These are phyloP conservation scores for Synanthedon myopaeformis DNA, from an alignment of 2,888 invertebrate species.

Conservation along the genomic window DNA sequence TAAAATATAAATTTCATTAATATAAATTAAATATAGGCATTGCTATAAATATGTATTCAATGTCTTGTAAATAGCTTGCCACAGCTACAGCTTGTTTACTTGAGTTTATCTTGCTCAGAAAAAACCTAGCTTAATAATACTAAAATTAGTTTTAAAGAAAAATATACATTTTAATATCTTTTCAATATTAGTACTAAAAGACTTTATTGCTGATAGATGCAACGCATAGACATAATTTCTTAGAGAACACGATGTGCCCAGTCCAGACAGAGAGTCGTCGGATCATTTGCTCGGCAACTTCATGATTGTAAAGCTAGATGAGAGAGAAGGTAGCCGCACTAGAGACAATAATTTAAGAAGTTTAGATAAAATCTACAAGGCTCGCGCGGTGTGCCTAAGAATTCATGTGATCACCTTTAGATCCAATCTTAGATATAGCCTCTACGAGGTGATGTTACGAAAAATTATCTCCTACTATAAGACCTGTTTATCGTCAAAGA, in stretches of 20 bases:
- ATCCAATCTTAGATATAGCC: slow-evolving; percentile 61
- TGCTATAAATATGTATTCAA: too few species aligned
- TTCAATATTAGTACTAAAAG: too few species aligned
- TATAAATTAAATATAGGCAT: too few species aligned
- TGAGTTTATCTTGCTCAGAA: too few species aligned
- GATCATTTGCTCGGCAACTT: slow-evolving; percentile 28
- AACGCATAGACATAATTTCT: slow-evolving; percentile 1
- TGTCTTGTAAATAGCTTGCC: too few species aligned
- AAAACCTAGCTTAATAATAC: too few species aligned
- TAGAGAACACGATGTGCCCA: slow-evolving; percentile 19
- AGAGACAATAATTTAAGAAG: slow-evolving; percentile 67
- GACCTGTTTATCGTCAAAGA: slow-evolving; percentile 47
- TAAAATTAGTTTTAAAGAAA: too few species aligned
- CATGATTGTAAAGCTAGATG: slow-evolving; percentile 46
- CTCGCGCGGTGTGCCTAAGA: slow-evolving; percentile 54
- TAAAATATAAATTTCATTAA: too few species aligned
- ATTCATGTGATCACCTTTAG: slow-evolving; percentile 64
- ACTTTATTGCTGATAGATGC: slow-evolving; percentile 5
- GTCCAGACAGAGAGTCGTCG: slow-evolving; percentile 22
- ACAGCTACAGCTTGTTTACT: too few species aligned
- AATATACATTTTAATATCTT: too few species aligned
- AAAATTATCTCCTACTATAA: slow-evolving; percentile 48
- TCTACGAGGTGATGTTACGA: slow-evolving; percentile 53
- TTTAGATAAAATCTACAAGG: slow-evolving; percentile 66
- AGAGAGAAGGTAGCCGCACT: slow-evolving; percentile 44